A percentile compares a stretch with the other conserved stretches of the same genome.
Evolutionary conservation across 2,113 vertebrate species (phyloP).

Genomic region (Neotoma lepida): DNA sequence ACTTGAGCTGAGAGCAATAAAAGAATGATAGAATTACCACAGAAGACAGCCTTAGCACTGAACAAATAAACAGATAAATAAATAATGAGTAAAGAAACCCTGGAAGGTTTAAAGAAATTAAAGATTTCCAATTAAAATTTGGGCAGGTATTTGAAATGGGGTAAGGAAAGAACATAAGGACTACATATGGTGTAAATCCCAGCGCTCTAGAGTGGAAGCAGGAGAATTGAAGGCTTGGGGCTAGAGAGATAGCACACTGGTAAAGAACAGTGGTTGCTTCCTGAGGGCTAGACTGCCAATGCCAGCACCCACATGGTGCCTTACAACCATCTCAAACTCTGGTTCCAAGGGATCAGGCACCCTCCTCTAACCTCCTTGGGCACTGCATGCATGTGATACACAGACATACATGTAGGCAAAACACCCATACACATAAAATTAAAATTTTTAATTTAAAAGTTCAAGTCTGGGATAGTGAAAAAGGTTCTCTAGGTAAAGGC

Average conservation of each 20-base stretch:
- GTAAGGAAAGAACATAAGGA: not conserved
- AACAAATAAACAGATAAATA: no score
- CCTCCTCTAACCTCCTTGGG: not conserved
- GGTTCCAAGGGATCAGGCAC: not conserved
- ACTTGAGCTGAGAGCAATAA: not conserved
- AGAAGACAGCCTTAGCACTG: not conserved
- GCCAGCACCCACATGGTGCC: not conserved
- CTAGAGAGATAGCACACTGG: not conserved
- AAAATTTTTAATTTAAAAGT: not conserved
- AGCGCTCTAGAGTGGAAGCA: not conserved
- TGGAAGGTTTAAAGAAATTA: not conserved
- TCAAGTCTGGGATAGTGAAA: not conserved
- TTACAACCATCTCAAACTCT: not conserved
- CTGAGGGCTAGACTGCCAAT: not conserved
- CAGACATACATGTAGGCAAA: not conserved
- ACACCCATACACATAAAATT: not conserved
- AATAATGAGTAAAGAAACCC: not conserved
- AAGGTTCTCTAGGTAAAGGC: not conserved
- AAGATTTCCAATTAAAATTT: slow-evolving; percentile 4
- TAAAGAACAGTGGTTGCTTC: not conserved
- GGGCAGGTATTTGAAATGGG: not conserved
- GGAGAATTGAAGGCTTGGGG: not conserved
- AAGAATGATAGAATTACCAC: not conserved
- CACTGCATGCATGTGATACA: not conserved
- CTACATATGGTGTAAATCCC: not conserved